phyloP scores from a whole-genome alignment of 2,113 vertebrate species.

The Siniperca chuatsi region DNA sequence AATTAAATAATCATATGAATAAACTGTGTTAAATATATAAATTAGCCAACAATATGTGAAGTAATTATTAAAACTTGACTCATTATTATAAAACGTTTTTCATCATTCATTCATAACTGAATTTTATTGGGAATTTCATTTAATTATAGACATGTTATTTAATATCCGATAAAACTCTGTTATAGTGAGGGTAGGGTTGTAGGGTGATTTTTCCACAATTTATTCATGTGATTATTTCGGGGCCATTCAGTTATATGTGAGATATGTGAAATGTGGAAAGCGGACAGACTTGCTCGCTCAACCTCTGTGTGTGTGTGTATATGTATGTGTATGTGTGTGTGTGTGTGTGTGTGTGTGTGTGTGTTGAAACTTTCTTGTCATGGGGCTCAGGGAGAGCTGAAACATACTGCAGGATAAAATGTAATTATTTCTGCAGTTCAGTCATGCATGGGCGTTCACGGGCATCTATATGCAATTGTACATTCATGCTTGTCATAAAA shows the following conservation, averaged over 20 bases:
- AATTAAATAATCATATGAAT: not conserved
- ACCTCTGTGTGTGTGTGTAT: constrained; percentile 12
- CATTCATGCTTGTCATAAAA: constrained; percentile 36
- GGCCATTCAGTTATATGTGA: no score
- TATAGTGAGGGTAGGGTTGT: no score
- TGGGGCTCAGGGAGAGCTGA: constrained; percentile 2
- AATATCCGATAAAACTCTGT: no score
- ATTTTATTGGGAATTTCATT: no score
- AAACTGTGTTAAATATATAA: not conserved
- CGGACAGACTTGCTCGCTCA: not conserved
- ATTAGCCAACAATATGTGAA: no score
- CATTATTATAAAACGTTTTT: not conserved
- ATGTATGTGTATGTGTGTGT: not conserved
- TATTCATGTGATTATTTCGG: not conserved
- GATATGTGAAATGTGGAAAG: constrained; percentile 24
- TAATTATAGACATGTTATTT: not conserved
- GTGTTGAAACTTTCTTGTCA: constrained; percentile 2
- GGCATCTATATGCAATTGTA: constrained; percentile 20
- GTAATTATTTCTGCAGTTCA: constrained; percentile 25
- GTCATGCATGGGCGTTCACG: constrained; percentile 9
- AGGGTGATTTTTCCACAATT: not conserved
- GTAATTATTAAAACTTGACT: no score
- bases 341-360: not conserved
- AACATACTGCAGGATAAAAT: constrained; percentile 37
- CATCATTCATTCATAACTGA: no score